phyloP scores from a whole-genome alignment of 2,888 invertebrate species.

The Heteropelma amictum region DNA sequence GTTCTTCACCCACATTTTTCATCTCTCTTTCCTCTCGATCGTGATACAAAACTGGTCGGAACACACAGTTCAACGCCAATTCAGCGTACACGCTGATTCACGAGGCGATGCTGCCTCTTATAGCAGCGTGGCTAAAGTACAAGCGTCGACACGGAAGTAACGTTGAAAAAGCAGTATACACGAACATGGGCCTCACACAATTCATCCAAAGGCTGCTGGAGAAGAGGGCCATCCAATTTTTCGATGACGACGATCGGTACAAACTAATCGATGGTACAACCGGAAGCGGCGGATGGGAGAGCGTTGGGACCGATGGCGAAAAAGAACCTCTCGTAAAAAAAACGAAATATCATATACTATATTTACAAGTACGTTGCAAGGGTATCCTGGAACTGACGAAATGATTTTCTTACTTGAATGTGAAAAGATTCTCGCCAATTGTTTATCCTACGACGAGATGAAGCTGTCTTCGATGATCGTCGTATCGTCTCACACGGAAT shows the following conservation, averaged over 20 bases:
- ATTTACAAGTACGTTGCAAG: too few relatives aligned
- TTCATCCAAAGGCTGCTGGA: slow-evolving; percentile 81
- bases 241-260: slow-evolving; percentile 79
- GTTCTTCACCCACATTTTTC: background rate
- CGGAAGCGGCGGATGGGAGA: slow-evolving; percentile 81
- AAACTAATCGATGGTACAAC: slow-evolving; percentile 78
- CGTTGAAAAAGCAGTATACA: slow-evolving; percentile 80
- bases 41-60: background rate
- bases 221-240: slow-evolving; percentile 80
- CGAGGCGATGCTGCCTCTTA: slow-evolving; percentile 82
- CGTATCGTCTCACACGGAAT: slow-evolving; percentile 81
- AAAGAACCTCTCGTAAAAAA: slow-evolving; percentile 79
- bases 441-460: slow-evolving; percentile 83
- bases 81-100: slow-evolving; percentile 86
- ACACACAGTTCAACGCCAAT: slow-evolving; percentile 69
- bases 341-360: too few relatives aligned
- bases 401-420: too few relatives aligned
- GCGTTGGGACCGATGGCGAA: slow-evolving; percentile 80
- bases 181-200: slow-evolving; percentile 80
- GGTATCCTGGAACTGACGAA: too few relatives aligned
- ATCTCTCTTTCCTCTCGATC: background rate
- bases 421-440: slow-evolving; percentile 78
- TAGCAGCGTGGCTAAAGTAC: slow-evolving; percentile 83
- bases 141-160: slow-evolving; percentile 79
- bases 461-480: slow-evolving; percentile 82